Evolutionary conservation across 2,888 invertebrate species (phyloP).

Genomic region (Thysanoteuthis rhombus): DNA sequence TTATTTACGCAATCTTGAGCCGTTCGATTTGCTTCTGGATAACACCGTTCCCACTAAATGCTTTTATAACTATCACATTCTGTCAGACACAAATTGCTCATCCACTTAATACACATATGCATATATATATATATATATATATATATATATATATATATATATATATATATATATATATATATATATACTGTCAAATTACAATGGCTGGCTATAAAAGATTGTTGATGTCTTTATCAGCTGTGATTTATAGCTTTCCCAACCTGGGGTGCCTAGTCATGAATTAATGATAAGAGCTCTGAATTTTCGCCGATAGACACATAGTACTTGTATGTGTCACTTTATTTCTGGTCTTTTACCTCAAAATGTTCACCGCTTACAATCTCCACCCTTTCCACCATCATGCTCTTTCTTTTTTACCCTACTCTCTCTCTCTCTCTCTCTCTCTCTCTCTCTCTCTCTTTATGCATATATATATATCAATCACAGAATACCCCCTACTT

Average conservation of each 20-base stretch:
- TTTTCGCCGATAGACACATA: not conserved
- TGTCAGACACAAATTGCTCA: too few species aligned
- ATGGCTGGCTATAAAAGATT: not conserved
- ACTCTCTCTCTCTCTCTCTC: too few species aligned
- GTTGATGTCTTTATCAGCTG: not conserved
- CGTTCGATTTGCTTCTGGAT: too few species aligned
- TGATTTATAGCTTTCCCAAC: not conserved
- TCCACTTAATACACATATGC: too few species aligned
- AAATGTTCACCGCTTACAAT: not conserved
- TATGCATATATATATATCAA: too few species aligned
- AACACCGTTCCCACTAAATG: too few species aligned
- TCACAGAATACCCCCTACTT: too few species aligned
- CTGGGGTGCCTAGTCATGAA: not conserved
- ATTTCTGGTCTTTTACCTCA: not conserved
- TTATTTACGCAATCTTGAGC: too few species aligned
- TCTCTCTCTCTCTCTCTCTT: too few species aligned
- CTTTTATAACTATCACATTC: too few species aligned
- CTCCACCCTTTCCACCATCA: not conserved
- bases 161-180: not conserved
- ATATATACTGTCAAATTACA: not conserved
- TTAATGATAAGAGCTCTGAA: not conserved
- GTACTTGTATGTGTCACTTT: not conserved
- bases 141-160: not conserved
- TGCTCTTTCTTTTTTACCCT: too few species aligned
- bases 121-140: not conserved